Evolutionary conservation across 2,797 vertebrate species (phyloP), one percentile per base, ranked within the genome.

Genomic region (Cuniculus paca): DNA sequence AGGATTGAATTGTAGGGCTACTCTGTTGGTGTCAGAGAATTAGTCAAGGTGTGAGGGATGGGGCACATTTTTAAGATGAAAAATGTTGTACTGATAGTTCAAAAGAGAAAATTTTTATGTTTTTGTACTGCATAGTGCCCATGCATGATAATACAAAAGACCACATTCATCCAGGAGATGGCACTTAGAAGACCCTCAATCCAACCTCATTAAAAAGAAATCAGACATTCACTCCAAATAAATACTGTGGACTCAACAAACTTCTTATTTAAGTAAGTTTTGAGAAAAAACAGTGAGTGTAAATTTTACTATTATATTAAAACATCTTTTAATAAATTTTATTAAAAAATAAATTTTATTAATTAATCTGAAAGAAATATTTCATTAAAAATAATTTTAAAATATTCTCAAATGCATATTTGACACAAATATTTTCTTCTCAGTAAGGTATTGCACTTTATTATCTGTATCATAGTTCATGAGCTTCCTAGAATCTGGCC

Each of bases 331-430:
- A 78, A 56, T 34, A 54, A 93, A 92, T 20, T 75, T 68, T 17
- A 88, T 78, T 91, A n/a, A n/a, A n/a, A n/a, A 78, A 56, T 34
- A 54, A 93, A 92, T 20, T 75, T 68, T 17, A 88, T 78, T 91
- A n/a, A n/a, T n/a, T n/a, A n/a, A 78, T 48, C 1, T 93, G 28
- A 78, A 89, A 4, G 22, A 45, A 81, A 52, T 52, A 78, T 77
- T 91, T 84, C 12, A 78, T 14, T 77, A 78, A 20, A 91, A 91
- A 65, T 93, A 36, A 81, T 70, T 65, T 83, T 79, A 61, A 94
- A 34, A 12, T 72, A 95, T 39, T 39, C 16, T 63, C 20, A 94
- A 63, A 91, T 63, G 45, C 12, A 63, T 75, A 95, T 96, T 85
- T 17, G 14, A 90, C n/a, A 63, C 2, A 91, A 79, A 81, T 61